A percentile compares a stretch with the other conserved stretches of the same genome.
These are phyloP conservation scores for Trinectes maculatus DNA, from an alignment of 2,113 vertebrate genomes.

Conservation along the genomic window DNA sequence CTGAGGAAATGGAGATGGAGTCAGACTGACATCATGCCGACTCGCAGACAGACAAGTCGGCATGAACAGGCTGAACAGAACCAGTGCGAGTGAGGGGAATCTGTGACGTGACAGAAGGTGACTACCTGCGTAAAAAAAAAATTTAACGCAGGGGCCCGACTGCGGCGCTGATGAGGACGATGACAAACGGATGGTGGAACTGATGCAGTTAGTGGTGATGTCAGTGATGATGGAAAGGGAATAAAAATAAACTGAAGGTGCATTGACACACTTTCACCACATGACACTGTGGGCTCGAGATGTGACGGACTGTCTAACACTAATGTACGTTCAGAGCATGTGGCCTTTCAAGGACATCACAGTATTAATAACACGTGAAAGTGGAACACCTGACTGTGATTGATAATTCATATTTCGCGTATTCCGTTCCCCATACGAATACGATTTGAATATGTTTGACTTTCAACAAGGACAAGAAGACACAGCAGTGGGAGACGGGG, in stretches of 20 bases:
- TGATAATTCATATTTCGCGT: neutral
- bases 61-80: conserved; percentile 34
- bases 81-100: conserved; percentile 19
- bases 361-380: conserved; percentile 32
- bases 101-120: conserved; percentile 26
- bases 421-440: conserved; percentile 5
- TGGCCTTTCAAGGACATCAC: conserved; percentile 42
- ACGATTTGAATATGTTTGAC: conserved; percentile 45
- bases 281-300: neutral
- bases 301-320: neutral
- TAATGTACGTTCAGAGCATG: neutral
- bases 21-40: conserved; percentile 61
- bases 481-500: neutral
- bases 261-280: neutral
- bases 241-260: conserved; percentile 5
- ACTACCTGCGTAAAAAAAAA: conserved; percentile 13
- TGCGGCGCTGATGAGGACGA: conserved; percentile 15
- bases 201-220: conserved; percentile 14
- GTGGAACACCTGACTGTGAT: neutral
- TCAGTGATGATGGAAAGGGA: conserved; percentile 1
- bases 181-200: neutral
- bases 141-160: conserved; percentile 1
- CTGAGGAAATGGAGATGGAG: conserved; percentile 51
- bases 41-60: conserved; percentile 35
- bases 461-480: conserved; percentile 21